These are phyloP conservation scores for Malthinus seriepunctatus DNA, from an alignment of 2,888 invertebrate genomes.

Conservation along the genomic window DNA sequence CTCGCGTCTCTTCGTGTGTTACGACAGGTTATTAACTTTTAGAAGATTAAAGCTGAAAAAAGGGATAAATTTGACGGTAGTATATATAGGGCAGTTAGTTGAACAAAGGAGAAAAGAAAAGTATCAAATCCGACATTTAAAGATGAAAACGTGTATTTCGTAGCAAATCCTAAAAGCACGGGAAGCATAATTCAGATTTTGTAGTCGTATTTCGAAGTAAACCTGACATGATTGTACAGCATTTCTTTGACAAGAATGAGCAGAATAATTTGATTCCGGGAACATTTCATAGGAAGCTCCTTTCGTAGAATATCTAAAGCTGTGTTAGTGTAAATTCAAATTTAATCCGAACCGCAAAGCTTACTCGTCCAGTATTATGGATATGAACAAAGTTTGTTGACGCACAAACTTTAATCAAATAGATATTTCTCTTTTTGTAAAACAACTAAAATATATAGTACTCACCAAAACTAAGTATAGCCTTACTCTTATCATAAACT, in stretches of 20 bases:
- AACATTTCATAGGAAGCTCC: conserved; percentile 43
- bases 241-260: conserved; percentile 48
- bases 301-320: conserved; percentile 43
- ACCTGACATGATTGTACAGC: conserved; percentile 46
- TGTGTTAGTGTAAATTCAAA: conserved; percentile 45
- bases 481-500: not conserved
- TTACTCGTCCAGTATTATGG: conserved; percentile 43
- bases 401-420: conserved; percentile 13
- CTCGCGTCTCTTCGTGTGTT: too few relatives aligned
- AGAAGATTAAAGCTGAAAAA: not conserved
- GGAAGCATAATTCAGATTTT: conserved; percentile 20
- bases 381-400: conserved; percentile 28
- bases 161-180: conserved; percentile 9
- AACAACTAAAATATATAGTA: not conserved
- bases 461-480: not conserved
- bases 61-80: not conserved
- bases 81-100: not conserved
- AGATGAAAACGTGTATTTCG: conserved; percentile 12
- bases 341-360: conserved; percentile 45
- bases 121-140: conserved; percentile 10
- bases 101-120: not conserved
- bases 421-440: too few relatives aligned
- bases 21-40: not conserved
- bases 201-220: conserved; percentile 36
- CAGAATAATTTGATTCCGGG: conserved; percentile 50